These are phyloP conservation scores for Drosophila austrosaltans DNA, from an alignment of 2,888 invertebrate species.

Conservation along the genomic window DNA sequence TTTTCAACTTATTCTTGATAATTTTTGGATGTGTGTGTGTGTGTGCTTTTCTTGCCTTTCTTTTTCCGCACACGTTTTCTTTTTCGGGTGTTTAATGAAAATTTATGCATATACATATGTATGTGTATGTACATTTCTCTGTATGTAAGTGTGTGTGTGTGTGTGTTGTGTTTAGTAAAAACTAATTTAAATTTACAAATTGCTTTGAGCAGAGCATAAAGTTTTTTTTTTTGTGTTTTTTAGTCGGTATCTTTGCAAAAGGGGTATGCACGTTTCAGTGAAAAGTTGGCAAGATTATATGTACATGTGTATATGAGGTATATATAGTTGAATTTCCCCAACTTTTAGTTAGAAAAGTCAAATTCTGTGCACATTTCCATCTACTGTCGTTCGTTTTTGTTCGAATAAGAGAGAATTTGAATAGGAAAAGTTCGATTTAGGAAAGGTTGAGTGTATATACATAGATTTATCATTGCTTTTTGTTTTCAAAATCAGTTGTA, in stretches of 20 bases:
- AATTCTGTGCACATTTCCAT: too few relatives aligned
- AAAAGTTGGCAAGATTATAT: slow-evolving; percentile 23
- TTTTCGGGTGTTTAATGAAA: slow-evolving; percentile 41
- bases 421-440: too few relatives aligned
- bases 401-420: too few relatives aligned
- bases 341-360: too few relatives aligned
- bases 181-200: slow-evolving; percentile 54
- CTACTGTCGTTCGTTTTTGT: too few relatives aligned
- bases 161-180: slow-evolving; percentile 46
- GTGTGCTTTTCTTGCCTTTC: slow-evolving; percentile 29
- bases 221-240: slow-evolving; percentile 12
- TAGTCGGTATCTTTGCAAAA: slow-evolving; percentile 40
- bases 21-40: slow-evolving; percentile 48
- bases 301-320: too few relatives aligned
- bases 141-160: slow-evolving; percentile 33
- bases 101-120: slow-evolving; percentile 35
- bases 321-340: too few relatives aligned
- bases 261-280: slow-evolving; percentile 21
- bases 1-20: slow-evolving; percentile 50
- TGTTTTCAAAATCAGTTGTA: too few relatives aligned
- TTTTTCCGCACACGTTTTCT: slow-evolving; percentile 37
- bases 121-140: slow-evolving; percentile 26
- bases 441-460: too few relatives aligned
- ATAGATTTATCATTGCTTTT: too few relatives aligned
- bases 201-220: slow-evolving; percentile 45